Evolutionary conservation across 2,888 invertebrate genomes (phyloP).

Genomic region (Rotaria sp.): DNA sequence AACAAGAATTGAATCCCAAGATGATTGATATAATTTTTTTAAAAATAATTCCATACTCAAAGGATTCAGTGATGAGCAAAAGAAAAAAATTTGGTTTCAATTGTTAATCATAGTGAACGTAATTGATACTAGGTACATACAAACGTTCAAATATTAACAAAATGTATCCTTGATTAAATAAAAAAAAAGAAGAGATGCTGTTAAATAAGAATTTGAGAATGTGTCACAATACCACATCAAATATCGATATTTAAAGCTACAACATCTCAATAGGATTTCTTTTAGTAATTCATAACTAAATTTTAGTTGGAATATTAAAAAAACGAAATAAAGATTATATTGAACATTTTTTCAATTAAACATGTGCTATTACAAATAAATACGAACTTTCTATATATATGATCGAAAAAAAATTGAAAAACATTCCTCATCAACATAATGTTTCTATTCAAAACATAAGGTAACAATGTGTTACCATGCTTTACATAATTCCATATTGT

Average conservation of each 20-base stretch:
- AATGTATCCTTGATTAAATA: background rate
- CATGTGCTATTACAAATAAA: too few relatives aligned
- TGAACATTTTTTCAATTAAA: too few relatives aligned
- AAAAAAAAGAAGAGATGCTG: background rate
- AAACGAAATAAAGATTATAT: too few relatives aligned
- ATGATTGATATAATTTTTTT: too few relatives aligned
- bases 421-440: background rate
- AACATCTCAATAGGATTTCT: too few relatives aligned
- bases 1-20: too few relatives aligned
- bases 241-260: background rate
- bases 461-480: background rate
- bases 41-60: too few relatives aligned
- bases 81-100: too few relatives aligned
- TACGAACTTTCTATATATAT: too few relatives aligned
- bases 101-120: background rate
- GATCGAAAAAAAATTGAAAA: background rate
- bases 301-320: too few relatives aligned
- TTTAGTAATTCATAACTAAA: too few relatives aligned
- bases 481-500: background rate
- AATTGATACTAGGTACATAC: background rate
- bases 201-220: background rate
- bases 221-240: background rate
- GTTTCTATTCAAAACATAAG: background rate
- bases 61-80: too few relatives aligned
- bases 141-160: background rate